Evolutionary conservation across 2,113 vertebrate species (phyloP).

Genomic region (Nanorana parkeri): DNA sequence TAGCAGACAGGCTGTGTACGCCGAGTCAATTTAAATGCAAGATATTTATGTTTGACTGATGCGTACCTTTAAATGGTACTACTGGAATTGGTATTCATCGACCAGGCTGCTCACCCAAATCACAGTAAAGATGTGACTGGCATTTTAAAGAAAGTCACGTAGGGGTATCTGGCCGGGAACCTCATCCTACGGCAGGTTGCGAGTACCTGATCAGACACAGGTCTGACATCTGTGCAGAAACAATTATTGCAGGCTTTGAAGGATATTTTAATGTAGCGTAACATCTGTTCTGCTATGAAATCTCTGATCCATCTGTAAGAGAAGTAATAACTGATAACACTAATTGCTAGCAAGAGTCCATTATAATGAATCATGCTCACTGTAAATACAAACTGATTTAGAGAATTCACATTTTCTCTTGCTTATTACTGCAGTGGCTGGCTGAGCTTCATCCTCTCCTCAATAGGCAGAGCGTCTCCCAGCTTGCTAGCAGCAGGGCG

Average conservation of each 20-base stretch:
- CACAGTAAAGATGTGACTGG: too few species aligned
- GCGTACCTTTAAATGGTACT: too few species aligned
- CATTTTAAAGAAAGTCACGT: background rate
- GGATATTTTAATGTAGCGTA: background rate
- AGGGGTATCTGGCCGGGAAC: background rate
- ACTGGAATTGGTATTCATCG: too few species aligned
- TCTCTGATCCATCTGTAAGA: background rate
- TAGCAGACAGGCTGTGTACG: too few species aligned
- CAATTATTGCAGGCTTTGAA: background rate
- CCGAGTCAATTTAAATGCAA: too few species aligned
- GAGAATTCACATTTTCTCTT: background rate
- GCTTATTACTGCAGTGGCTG: too few species aligned
- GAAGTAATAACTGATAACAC: conserved; percentile 3
- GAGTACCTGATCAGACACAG: conserved; percentile 12
- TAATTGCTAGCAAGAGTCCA: conserved; percentile 1
- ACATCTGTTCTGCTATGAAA: conserved; percentile 11
- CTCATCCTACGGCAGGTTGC: background rate
- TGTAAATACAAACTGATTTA: background rate
- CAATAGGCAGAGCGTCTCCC: too few species aligned
- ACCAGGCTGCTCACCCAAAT: too few species aligned
- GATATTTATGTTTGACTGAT: too few species aligned
- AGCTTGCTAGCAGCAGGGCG: too few species aligned
- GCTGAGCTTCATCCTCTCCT: too few species aligned
- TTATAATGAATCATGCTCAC: background rate
- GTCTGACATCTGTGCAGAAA: conserved; percentile 11